Percentiles rank a stretch among this genome's conserved stretches.
phyloP scores from a whole-genome alignment of 2,888 invertebrate species.

The Lymantria monacha region DNA sequence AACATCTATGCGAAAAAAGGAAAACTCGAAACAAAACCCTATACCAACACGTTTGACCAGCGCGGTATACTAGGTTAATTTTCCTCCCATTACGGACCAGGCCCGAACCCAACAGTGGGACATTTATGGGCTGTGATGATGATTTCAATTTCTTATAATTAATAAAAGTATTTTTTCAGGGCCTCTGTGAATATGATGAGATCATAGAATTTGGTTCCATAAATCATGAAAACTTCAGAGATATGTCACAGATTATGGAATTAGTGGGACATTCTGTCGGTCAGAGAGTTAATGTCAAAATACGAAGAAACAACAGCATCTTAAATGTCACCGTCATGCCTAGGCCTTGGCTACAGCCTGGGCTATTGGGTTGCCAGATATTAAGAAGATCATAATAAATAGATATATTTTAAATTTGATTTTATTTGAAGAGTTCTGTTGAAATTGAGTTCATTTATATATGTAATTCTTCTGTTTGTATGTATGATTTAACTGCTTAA shows the following conservation, averaged over 20 bases:
- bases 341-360: slow-evolving; percentile 89
- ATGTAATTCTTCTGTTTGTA: no score
- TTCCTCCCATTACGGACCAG: no score
- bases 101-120: no score
- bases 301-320: slow-evolving; percentile 69
- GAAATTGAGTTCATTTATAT: no score
- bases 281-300: slow-evolving; percentile 74
- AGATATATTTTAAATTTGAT: background rate
- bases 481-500: no score
- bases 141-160: no score
- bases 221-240: slow-evolving; percentile 86
- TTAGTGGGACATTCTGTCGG: slow-evolving; percentile 86
- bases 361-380: slow-evolving; percentile 84
- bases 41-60: no score
- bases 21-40: no score
- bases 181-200: slow-evolving; percentile 86
- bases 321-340: slow-evolving; percentile 85
- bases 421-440: no score
- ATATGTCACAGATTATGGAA: slow-evolving; percentile 85
- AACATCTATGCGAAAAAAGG: no score
- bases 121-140: no score
- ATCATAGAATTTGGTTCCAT: slow-evolving; percentile 91
- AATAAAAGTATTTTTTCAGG: slow-evolving; percentile 71
- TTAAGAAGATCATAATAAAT: slow-evolving; percentile 32
- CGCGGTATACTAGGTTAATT: no score